Evolutionary conservation across 2,797 vertebrate genomes (phyloP).

Genomic region (Neoniphon sammara): DNA sequence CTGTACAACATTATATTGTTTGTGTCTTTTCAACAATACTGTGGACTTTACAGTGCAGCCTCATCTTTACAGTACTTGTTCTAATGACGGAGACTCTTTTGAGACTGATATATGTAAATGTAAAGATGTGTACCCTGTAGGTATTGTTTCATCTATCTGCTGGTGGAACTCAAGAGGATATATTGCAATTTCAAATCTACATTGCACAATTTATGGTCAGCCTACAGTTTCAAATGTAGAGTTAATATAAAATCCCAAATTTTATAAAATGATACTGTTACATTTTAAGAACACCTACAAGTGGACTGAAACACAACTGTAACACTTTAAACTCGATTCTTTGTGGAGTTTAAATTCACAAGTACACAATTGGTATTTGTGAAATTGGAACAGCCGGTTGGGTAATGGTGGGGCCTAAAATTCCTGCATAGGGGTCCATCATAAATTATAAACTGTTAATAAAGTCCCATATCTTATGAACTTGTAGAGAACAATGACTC

Average conservation of each 20-base stretch:
- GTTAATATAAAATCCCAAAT: not conserved
- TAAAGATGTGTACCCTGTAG: conserved; percentile 15
- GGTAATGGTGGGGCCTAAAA: not conserved
- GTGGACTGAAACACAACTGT: not conserved
- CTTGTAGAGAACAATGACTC: not conserved
- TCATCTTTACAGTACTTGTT: conserved; percentile 7
- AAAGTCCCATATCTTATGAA: conserved; percentile 16
- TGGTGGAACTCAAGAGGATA: no score
- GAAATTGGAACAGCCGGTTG: not conserved
- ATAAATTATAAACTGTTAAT: not conserved
- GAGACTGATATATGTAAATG: conserved; percentile 17
- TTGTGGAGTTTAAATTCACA: not conserved
- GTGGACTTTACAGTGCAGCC: conserved; percentile 3
- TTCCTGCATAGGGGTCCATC: not conserved
- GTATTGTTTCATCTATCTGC: not conserved
- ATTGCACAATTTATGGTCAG: not conserved
- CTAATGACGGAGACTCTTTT: conserved; percentile 14
- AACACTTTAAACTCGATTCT: not conserved
- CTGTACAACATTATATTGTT: not conserved
- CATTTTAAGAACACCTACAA: not conserved
- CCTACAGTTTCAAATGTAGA: no score
- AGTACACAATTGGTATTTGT: conserved; percentile 2
- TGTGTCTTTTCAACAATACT: not conserved
- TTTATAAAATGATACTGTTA: not conserved
- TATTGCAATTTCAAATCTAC: no score